A percentile compares a stretch with the other conserved stretches of the same genome.
phyloP scores from a whole-genome alignment of 2,888 invertebrate genomes.

The Aproaerema taeniolella region DNA sequence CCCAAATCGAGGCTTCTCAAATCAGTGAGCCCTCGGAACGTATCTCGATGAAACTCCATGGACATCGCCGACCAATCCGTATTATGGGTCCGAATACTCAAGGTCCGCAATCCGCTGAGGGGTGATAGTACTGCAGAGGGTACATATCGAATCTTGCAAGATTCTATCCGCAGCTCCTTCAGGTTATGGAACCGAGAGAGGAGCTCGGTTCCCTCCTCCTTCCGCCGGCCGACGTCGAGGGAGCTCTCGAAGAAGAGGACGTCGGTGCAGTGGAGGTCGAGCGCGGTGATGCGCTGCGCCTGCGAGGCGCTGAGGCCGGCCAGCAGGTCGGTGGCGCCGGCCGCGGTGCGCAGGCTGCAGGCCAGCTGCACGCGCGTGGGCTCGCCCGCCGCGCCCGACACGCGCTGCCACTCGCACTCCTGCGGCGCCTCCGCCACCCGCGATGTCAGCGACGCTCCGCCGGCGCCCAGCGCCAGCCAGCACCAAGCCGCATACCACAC shows the following conservation, averaged over 20 bases:
- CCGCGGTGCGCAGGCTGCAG: constrained; percentile 81
- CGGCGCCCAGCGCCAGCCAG: constrained; percentile 53
- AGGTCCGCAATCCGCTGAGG: constrained; percentile 80
- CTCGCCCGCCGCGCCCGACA: constrained; percentile 72
- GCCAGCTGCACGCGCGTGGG: constrained; percentile 77
- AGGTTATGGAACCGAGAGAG: constrained; percentile 80
- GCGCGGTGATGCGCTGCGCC: constrained; percentile 81
- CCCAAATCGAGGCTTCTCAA: constrained; percentile 83
- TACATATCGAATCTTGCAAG: constrained; percentile 86
- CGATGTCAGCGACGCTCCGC: constrained; percentile 66
- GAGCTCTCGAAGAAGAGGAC: constrained; percentile 85
- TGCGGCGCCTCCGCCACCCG: constrained; percentile 81
- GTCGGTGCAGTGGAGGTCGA: constrained; percentile 84
- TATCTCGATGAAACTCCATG: constrained; percentile 84
- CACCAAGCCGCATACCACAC: constrained; percentile 59
- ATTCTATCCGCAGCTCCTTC: constrained; percentile 83
- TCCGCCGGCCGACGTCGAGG: constrained; percentile 75
- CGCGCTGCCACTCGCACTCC: constrained; percentile 84
- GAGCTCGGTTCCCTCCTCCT: constrained; percentile 75
- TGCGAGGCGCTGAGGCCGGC: constrained; percentile 80
- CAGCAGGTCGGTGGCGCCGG: constrained; percentile 80
- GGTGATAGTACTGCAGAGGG: constrained; percentile 83
- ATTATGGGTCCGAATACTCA: constrained; percentile 85
- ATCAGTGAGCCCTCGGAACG: constrained; percentile 82
- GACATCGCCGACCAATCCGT: constrained; percentile 89